Evolutionary conservation across 2,797 vertebrate species (phyloP), one percentile per base, ranked within the genome.

Genomic region (Halcyon chelicuti): DNA sequence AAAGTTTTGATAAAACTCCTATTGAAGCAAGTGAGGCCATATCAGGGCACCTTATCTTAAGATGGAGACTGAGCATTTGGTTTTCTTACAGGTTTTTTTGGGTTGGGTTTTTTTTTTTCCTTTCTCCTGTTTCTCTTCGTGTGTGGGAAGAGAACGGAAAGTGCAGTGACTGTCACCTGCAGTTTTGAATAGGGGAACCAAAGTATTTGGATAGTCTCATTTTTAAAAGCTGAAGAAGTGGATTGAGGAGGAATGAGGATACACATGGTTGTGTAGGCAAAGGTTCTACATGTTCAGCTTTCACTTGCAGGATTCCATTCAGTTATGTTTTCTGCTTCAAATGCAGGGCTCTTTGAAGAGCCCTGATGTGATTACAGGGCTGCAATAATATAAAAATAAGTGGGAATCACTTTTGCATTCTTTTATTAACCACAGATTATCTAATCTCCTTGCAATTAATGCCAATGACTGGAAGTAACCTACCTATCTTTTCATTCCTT

Each of bases 151-250:
- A 65, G 49, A 37, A 76, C 37, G 16, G 60, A 42, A 77, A 63
- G 28, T 77, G 5, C 11, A 14, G 39, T 42, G 55, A 28, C 22
- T 47, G n/a, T 37, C 47, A n/a, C 44, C 23, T 90, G 77, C 73
- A 86, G 47, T 75, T 90, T 25, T 92, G 42, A 75, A 76, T 94
- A 78, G 20, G 20, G 54, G 42, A 68, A 35, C 17, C 23, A 20
- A 71, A 71, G 21, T 71, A 58, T 51, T 58, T 72, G 20, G 29
- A 16, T 47, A n/a, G 7, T 62, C 40, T 68, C 5, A 18, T 65
- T 91, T 82, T 75, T 68, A 73, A 66, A 62, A n/a, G 49, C n/a
- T 57, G n/a, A 37, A 40, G 58, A 66, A 91, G 55, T 11, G 26
- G 5, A 7, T 21, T 10, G 40, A n/a, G n/a, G 19, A 21, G 55